Conservation (phyloP, 1,140 invertebrate species). For the Drosophila malerkotliana region DNA sequence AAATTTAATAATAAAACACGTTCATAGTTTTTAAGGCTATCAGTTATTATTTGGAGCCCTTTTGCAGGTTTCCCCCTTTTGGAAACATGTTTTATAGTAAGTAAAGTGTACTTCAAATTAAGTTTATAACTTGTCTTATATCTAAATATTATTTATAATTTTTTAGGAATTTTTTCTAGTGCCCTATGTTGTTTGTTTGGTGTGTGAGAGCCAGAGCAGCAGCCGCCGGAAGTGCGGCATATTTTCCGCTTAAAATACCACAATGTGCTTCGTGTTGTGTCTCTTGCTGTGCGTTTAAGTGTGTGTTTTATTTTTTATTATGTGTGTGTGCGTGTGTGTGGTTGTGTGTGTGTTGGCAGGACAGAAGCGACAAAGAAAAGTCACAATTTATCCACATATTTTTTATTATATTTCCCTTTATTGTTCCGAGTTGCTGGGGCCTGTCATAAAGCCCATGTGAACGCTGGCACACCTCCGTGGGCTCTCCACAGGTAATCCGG, state of each 20-base stretch:
- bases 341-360: constrained; percentile 23
- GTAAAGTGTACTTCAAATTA: not conserved
- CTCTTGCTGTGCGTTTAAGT: not conserved
- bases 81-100: not conserved
- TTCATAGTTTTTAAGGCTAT: too few species aligned
- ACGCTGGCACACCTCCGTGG: constrained; percentile 51
- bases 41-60: too few species aligned
- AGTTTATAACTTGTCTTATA: not conserved
- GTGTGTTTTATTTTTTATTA: constrained; percentile 4
- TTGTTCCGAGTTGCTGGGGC: constrained; percentile 32
- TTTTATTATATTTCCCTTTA: constrained; percentile 63
- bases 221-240: constrained; percentile 64
- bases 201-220: constrained; percentile 20
- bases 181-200: not conserved
- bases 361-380: constrained; percentile 32
- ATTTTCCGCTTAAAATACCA: constrained; percentile 77
- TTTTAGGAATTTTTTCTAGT: not conserved
- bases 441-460: constrained; percentile 60
- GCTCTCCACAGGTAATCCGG: constrained; percentile 10
- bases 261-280: constrained; percentile 61
- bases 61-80: too few species aligned
- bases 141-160: not conserved
- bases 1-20: too few species aligned
- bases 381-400: constrained; percentile 62
- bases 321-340: constrained; percentile 20